A percentile compares a stretch with the other conserved stretches of the same genome.
Conservation (phyloP, 2,797 vertebrate species). For the Takifugu ocellatus region DNA sequence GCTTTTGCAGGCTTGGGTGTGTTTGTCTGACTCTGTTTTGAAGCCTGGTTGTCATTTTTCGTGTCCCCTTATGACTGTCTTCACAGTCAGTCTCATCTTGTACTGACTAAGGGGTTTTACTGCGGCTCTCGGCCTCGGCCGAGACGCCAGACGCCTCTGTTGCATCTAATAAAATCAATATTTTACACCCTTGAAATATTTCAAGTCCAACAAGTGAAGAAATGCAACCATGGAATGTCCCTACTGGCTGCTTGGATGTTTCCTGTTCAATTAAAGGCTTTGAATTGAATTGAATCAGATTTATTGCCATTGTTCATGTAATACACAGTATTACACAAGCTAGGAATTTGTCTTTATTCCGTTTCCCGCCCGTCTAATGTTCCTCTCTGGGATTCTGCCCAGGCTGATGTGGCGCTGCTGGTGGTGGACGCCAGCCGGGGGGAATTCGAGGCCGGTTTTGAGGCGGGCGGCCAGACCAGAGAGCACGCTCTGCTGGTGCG, state of each 20-base stretch:
- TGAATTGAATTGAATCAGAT: too few relatives aligned
- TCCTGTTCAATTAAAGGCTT: too few relatives aligned
- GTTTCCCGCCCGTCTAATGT: background rate
- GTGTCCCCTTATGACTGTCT: constrained; percentile 66
- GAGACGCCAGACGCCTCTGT: background rate
- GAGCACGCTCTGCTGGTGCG: constrained; percentile 94
- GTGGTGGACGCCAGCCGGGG: constrained; percentile 96
- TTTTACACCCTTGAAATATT: too few relatives aligned
- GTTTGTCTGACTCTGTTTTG: constrained; percentile 47
- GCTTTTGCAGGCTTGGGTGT: constrained; percentile 54
- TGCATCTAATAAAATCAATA: background rate
- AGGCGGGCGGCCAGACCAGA: constrained; percentile 94
- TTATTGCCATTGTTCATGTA: too few relatives aligned
- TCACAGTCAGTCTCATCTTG: constrained; percentile 34
- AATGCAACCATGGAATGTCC: too few relatives aligned
- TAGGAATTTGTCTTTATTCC: too few relatives aligned
- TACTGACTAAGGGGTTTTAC: constrained; percentile 57
- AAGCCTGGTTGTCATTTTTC: constrained; percentile 57
- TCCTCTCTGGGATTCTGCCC: constrained; percentile 11
- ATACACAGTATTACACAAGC: too few relatives aligned
- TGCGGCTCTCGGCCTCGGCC: too few relatives aligned
- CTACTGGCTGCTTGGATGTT: too few relatives aligned
- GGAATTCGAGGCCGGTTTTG: constrained; percentile 97
- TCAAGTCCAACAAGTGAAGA: too few relatives aligned
- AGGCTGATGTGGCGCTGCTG: constrained; percentile 95